Evolutionary conservation across 2,888 invertebrate species (phyloP), one percentile per base, ranked within the genome.

Genomic region (Ditylenchus weischeri): DNA sequence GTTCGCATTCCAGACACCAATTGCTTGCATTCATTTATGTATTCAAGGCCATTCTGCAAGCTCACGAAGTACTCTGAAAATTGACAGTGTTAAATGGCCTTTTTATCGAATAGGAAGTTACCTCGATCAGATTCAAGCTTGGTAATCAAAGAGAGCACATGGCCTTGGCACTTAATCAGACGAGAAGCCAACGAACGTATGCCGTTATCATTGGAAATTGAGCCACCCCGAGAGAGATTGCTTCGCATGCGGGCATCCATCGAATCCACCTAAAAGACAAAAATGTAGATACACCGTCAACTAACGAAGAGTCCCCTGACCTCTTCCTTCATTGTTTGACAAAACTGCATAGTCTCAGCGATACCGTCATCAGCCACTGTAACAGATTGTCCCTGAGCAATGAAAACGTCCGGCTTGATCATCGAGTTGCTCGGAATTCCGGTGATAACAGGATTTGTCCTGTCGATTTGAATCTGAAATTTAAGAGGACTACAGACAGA

Each of bases 101-200:
- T 38, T 38, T 38, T 38, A 8, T 8, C 38, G 38, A 38, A 11
- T 38, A 38, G 11, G 13, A 51, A 51, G 19, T 8, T 6, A 51
- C 51, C 51, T 51, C 51, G 51, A 15, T 23, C 51, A 23, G 51
- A 51, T 23, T 51, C 51, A 13, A 51, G 51, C 23, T 51, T 51
- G 8, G 51, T 51, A 8, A 51, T 51, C 19, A 51, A 15, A n/a
- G 51, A 51, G 10, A 51, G 19, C 23, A 51, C 23, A 23, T 51
- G 13, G 13, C 51, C 51, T 21, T 51, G 51, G 13, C 19, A 23
- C 51, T 51, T 51, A 10, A 23, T 51, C 7, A 51, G 23, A 23
- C 51, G 51, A 51, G 51, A 6, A 51, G 51, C 51, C 19, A 51
- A 23, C 13, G 23, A 51, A 51, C 19, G 51, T 8, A 51, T 51